Conservation (phyloP, 2,888 invertebrate species). For the Seira ritae region DNA sequence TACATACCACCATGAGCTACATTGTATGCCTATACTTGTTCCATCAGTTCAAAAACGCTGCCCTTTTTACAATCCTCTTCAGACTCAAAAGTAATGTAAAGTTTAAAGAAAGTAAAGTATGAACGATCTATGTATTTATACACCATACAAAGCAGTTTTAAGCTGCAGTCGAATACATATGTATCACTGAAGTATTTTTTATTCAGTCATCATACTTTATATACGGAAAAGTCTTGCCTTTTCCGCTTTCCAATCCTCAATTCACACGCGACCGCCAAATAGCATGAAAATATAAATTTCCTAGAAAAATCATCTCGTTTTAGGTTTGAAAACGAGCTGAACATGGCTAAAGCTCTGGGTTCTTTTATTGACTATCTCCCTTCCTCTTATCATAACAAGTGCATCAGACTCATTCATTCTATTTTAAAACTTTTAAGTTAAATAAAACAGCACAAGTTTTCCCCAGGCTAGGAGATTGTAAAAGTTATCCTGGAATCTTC, state of each 20-base stretch:
- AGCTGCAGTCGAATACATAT: not conserved
- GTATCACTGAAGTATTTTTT: not conserved
- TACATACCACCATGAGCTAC: slow-evolving; percentile 12
- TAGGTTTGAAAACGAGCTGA: slow-evolving; percentile 34
- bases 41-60: slow-evolving; percentile 25
- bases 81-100: slow-evolving; percentile 30
- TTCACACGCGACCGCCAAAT: slow-evolving; percentile 39
- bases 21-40: not conserved
- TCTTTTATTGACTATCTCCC: slow-evolving; percentile 52
- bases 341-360: slow-evolving; percentile 23
- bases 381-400: slow-evolving; percentile 45
- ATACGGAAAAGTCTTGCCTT: not conserved
- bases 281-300: not conserved
- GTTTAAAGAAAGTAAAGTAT: slow-evolving; percentile 19
- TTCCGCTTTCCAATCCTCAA: slow-evolving; percentile 37
- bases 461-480: not conserved
- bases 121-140: slow-evolving; percentile 28
- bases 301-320: not conserved
- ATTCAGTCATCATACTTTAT: not conserved
- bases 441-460: slow-evolving; percentile 21
- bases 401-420: not conserved
- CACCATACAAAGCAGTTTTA: not conserved
- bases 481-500: slow-evolving; percentile 3
- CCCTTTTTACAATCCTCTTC: slow-evolving; percentile 42
- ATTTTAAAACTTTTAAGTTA: slow-evolving; percentile 28